Conservation (phyloP, 1,140 invertebrate species). For the Oryctes rhinoceros region DNA sequence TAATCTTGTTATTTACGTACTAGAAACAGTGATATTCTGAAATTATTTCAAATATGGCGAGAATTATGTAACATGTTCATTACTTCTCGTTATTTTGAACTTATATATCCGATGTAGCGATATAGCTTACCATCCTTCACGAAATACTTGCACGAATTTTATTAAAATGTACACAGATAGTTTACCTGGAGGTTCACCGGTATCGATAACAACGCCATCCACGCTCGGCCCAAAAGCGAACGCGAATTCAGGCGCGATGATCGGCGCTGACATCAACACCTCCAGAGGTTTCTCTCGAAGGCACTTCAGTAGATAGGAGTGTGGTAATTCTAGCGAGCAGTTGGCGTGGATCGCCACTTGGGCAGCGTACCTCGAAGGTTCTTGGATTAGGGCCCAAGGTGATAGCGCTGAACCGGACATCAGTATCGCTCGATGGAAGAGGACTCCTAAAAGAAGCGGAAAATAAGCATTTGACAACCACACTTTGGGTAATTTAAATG, state of each 20-base stretch:
- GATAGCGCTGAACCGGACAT: slow-evolving; percentile 95
- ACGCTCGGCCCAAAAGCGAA: slow-evolving; percentile 90
- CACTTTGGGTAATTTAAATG: neutral
- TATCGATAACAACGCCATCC: slow-evolving; percentile 90
- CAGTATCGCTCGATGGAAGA: slow-evolving; percentile 93
- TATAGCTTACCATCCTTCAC: too few relatives aligned
- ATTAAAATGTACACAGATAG: too few relatives aligned
- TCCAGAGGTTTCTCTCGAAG: slow-evolving; percentile 81
- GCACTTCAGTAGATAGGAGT: slow-evolving; percentile 82
- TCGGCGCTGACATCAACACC: slow-evolving; percentile 75
- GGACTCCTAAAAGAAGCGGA: slow-evolving; percentile 70
- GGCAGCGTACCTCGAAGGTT: slow-evolving; percentile 85
- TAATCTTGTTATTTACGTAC: too few relatives aligned
- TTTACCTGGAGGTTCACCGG: slow-evolving; percentile 67
- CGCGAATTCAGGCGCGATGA: slow-evolving; percentile 82
- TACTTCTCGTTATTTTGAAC: too few relatives aligned
- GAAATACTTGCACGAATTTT: too few relatives aligned
- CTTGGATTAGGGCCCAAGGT: slow-evolving; percentile 90
- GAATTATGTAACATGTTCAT: too few relatives aligned
- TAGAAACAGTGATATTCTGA: too few relatives aligned
- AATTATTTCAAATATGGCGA: too few relatives aligned
- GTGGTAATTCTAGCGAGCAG: slow-evolving; percentile 79
- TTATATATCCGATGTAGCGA: too few relatives aligned
- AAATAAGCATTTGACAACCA: neutral
- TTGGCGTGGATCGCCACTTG: slow-evolving; percentile 87